Conservation (phyloP, 2,888 invertebrate species). For the Tuta absoluta region DNA sequence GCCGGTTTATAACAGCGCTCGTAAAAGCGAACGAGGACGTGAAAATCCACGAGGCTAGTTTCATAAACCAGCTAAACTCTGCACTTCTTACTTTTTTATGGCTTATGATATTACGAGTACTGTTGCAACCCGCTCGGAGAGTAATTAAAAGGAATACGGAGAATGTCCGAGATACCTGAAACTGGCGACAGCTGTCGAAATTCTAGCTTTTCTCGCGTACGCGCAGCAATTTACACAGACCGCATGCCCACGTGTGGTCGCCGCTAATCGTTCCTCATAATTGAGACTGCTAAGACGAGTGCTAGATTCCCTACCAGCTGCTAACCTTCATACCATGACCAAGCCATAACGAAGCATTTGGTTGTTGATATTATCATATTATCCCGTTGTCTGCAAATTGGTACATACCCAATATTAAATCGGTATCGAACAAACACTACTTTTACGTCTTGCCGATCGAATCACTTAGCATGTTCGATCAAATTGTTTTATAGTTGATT, state of each 20-base stretch:
- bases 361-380: too few species aligned
- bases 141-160: slow-evolving; percentile 17
- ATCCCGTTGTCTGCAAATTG: too few species aligned
- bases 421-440: too few species aligned
- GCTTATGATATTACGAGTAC: slow-evolving; percentile 48
- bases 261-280: slow-evolving; percentile 41
- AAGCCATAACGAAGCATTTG: neutral
- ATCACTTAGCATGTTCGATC: too few species aligned
- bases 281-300: slow-evolving; percentile 36
- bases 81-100: slow-evolving; percentile 65
- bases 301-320: slow-evolving; percentile 28
- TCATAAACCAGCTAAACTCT: slow-evolving; percentile 53
- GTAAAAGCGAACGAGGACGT: slow-evolving; percentile 56
- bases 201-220: slow-evolving; percentile 40
- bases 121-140: slow-evolving; percentile 18
- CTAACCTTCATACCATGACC: slow-evolving; percentile 12
- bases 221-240: slow-evolving; percentile 46
- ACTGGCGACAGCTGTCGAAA: slow-evolving; percentile 45
- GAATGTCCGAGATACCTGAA: slow-evolving; percentile 32
- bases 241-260: slow-evolving; percentile 44
- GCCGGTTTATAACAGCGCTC: slow-evolving; percentile 53
- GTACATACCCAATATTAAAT: too few species aligned
- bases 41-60: slow-evolving; percentile 48
- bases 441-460: too few species aligned
- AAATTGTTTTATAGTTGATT: too few species aligned